Percentiles rank a stretch among this genome's conserved stretches.
Conservation (phyloP, 1,140 invertebrate species). For the Brachionus asplanchnoidis region DNA sequence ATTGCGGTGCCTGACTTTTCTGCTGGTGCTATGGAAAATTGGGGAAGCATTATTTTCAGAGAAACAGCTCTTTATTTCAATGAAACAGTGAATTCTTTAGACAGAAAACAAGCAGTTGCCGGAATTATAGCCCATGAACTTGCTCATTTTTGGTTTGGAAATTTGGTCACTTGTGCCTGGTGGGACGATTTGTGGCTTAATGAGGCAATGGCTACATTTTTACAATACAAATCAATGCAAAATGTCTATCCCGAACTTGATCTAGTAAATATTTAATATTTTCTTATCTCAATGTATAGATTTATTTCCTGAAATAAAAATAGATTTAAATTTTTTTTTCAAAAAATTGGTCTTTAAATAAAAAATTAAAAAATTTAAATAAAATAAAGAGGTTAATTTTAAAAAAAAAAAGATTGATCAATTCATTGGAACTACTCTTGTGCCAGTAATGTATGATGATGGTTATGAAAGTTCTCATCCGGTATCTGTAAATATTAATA, state of each 20-base stretch:
- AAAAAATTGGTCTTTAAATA: too few species aligned
- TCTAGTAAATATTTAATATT: background rate
- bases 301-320: too few species aligned
- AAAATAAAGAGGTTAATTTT: too few species aligned
- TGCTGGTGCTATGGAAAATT: conserved; percentile 76
- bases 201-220: conserved; percentile 36
- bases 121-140: conserved; percentile 38
- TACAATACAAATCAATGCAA: conserved; percentile 28
- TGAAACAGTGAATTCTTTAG: conserved; percentile 1
- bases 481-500: background rate
- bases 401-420: background rate
- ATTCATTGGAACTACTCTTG: conserved; percentile 1
- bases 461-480: conserved; percentile 35
- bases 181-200: conserved; percentile 40
- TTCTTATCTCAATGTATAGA: background rate
- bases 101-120: conserved; percentile 10
- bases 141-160: conserved; percentile 44
- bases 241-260: conserved; percentile 8
- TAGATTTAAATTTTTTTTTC: too few species aligned
- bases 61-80: conserved; percentile 28
- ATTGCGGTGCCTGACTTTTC: conserved; percentile 1
- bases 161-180: conserved; percentile 41
- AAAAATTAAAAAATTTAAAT: too few species aligned
- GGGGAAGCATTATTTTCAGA: conserved; percentile 60
- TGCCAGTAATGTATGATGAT: conserved; percentile 37